Percentiles rank a stretch among this genome's conserved stretches.
Evolutionary conservation across 1,140 invertebrate species (phyloP).

Genomic region (Mya arenaria): DNA sequence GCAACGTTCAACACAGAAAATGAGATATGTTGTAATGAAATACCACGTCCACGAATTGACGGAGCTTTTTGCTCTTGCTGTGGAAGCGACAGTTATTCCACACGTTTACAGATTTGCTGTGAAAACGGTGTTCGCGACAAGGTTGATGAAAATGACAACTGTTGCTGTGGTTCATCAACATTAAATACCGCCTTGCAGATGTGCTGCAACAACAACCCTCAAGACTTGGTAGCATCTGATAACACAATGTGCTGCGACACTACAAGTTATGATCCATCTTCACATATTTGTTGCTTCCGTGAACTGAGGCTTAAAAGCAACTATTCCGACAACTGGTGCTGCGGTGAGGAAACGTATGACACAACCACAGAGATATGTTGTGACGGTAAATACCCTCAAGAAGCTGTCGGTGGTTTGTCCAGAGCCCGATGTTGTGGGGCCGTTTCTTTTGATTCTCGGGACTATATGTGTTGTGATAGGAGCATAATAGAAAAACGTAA

Average conservation of each 20-base stretch:
- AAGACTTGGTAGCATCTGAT: background rate
- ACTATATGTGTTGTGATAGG: constrained; percentile 29
- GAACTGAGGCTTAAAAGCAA: background rate
- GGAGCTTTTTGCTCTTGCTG: constrained; percentile 19
- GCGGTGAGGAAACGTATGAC: constrained; percentile 5
- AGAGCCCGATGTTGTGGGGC: constrained; percentile 20
- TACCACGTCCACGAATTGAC: background rate
- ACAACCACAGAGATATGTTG: constrained; percentile 38
- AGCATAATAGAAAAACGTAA: constrained; percentile 19
- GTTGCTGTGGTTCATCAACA: constrained; percentile 19
- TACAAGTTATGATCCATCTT: constrained; percentile 8
- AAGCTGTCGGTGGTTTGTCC: background rate
- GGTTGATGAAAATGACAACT: background rate
- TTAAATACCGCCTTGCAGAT: constrained; percentile 12
- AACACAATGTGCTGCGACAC: constrained; percentile 14
- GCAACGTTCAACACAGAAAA: background rate
- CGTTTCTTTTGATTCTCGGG: background rate
- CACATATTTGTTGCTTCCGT: background rate
- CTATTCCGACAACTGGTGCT: constrained; percentile 18
- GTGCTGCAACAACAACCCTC: constrained; percentile 3
- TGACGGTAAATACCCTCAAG: constrained; percentile 16
- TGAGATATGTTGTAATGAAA: constrained; percentile 29
- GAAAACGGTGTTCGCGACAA: background rate
- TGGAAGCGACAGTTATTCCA: background rate
- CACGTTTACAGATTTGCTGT: constrained; percentile 16